phyloP scores from a whole-genome alignment of 2,888 invertebrate genomes.

The Frankliniella fusca region DNA sequence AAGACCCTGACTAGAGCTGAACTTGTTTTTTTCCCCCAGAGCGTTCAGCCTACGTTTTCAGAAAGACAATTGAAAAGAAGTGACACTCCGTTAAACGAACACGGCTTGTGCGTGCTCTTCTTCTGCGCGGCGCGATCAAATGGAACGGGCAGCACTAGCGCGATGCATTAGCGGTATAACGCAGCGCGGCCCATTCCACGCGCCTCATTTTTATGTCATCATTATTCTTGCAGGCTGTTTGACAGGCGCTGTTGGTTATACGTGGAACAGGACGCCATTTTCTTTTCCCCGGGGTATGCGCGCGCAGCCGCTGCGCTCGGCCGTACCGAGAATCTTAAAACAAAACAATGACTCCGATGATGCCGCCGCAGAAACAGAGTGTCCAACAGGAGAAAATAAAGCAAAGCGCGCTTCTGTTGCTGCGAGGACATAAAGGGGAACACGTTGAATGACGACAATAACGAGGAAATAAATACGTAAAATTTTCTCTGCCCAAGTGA shows the following conservation, averaged over 20 bases:
- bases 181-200: not conserved
- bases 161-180: not conserved
- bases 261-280: conserved; percentile 20
- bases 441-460: conserved; percentile 5
- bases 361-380: not conserved
- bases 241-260: conserved; percentile 24
- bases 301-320: not conserved
- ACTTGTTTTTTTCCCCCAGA: too few species aligned
- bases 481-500: not conserved
- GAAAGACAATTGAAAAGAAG: too few species aligned
- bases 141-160: not conserved
- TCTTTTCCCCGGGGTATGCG: not conserved
- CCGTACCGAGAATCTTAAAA: conserved; percentile 3
- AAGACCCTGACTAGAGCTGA: too few species aligned
- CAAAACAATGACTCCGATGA: not conserved
- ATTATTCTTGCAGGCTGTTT: conserved; percentile 16
- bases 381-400: conserved; percentile 18
- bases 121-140: too few species aligned
- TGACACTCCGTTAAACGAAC: too few species aligned
- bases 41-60: too few species aligned
- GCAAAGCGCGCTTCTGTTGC: not conserved
- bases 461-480: conserved; percentile 20
- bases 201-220: conserved; percentile 24
- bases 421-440: not conserved
- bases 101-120: too few species aligned